Base-by-base conservation (phyloP, 1,140 invertebrate species). In the Tetramorium alpestre region DNA sequence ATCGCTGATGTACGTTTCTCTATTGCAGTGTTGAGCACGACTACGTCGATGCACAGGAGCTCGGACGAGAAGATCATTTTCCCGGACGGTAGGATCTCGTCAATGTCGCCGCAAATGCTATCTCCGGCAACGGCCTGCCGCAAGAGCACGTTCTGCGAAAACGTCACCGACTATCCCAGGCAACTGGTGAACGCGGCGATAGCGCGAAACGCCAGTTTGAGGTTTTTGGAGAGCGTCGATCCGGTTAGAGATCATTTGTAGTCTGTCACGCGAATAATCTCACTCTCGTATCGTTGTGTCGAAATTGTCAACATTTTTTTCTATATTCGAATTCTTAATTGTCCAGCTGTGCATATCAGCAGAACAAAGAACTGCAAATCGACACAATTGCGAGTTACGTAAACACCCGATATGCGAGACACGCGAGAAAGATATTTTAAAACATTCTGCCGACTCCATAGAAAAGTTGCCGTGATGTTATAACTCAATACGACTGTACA, bases 81-180 rank as follows among this genome's bases (percentile, higher is more conserved):
- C 16, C 89, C 89, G 0, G 86, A 90, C 1, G 8, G 38, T 6
- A 80, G 8, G 13, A 5, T 49, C 4, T 7, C 25, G 18, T 13
- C 49, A 7, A 58, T 3, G n/a, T 7, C 5, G 0, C 18, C 73
- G 0, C 70, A 60, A 13, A 22, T 11, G 0, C 54, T 76, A 2
- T 33, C 28, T 2, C 28, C 28, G 28, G 28, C 28, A 33, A 33
- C 28, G 10, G 1, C 2, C 47, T 90, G 89, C 11, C 10, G 65
- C 5, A 86, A 47, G 0, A 49, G 28, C 4, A 90, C 82, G 0
- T 90, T 67, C 41, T 90, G 89, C 44, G 89, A 88, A 3, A 69
- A 56, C 1, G 65, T 86, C 5, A 0, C 18, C 0, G 6, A 56
- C 41, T 90, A 90, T 38, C 89, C 89, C 1, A 62, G 28, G 25